A percentile compares a stretch with the other conserved stretches of the same genome.
These are phyloP conservation scores for Podarcis lilfordi DNA, from an alignment of 2,797 vertebrate species.

Conservation along the genomic window DNA sequence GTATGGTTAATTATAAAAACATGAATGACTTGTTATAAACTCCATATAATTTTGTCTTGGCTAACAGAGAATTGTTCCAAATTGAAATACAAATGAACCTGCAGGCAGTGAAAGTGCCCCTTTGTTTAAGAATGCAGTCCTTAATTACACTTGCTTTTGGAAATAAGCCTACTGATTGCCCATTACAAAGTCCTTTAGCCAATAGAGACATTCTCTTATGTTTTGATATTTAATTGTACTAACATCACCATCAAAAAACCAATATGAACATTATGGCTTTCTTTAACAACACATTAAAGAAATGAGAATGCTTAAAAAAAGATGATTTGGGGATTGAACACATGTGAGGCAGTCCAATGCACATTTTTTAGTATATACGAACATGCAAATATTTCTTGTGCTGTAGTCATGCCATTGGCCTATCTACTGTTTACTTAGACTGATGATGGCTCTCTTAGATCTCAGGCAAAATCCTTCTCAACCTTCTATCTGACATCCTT, in stretches of 20 bases:
- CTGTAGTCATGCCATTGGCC: neutral
- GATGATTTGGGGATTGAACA: slow-evolving; percentile 50
- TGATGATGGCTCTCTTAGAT: neutral
- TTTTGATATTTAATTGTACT: slow-evolving; percentile 6
- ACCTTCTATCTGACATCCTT: neutral
- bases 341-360: slow-evolving; percentile 38
- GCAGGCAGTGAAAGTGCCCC: slow-evolving; percentile 70
- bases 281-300: slow-evolving; percentile 12
- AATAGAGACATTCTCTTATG: slow-evolving; percentile 12
- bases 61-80: slow-evolving; percentile 67
- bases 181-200: slow-evolving; percentile 42
- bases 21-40: slow-evolving; percentile 63
- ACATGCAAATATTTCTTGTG: neutral
- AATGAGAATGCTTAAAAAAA: slow-evolving; percentile 26
- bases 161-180: slow-evolving; percentile 58
- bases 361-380: slow-evolving; percentile 40
- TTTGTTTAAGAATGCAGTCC: slow-evolving; percentile 68
- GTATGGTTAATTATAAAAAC: slow-evolving; percentile 71
- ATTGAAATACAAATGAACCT: slow-evolving; percentile 73
- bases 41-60: slow-evolving; percentile 76
- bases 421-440: neutral
- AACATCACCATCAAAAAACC: neutral
- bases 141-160: slow-evolving; percentile 52
- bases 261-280: slow-evolving; percentile 32
- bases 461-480: neutral